Conservation (phyloP, 1,140 invertebrate species). For the Macrotrachela quadricornifera region DNA sequence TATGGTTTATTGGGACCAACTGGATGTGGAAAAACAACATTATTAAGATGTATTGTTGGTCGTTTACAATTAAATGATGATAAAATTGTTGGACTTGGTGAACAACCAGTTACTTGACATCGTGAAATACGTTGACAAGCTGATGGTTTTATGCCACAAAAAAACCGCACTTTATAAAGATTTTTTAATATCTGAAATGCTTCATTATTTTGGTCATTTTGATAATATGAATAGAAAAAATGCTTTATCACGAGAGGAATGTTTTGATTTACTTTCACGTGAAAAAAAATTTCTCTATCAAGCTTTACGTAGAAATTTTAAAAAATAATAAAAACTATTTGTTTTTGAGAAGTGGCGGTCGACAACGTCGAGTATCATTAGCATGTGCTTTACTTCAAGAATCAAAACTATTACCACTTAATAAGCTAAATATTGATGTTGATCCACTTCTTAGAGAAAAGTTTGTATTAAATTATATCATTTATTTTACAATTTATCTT, state of each 20-base stretch:
- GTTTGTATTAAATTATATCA: no score
- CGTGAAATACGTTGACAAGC: slow-evolving; percentile 24
- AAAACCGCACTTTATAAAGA: slow-evolving; percentile 79
- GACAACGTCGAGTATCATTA: slow-evolving; percentile 71
- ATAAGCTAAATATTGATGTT: slow-evolving; percentile 80
- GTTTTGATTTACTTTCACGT: slow-evolving; percentile 61
- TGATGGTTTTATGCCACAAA: slow-evolving; percentile 36
- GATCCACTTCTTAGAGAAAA: slow-evolving; percentile 66
- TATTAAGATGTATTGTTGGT: slow-evolving; percentile 27
- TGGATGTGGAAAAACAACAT: slow-evolving; percentile 29
- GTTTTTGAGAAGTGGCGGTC: slow-evolving; percentile 78
- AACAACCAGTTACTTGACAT: slow-evolving; percentile 17
- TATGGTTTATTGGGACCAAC: slow-evolving; percentile 25
- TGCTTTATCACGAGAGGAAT: slow-evolving; percentile 63
- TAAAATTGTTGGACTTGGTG: slow-evolving; percentile 20
- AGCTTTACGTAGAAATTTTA: no score
- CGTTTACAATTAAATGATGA: slow-evolving; percentile 19
- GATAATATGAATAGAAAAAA: slow-evolving; percentile 57
- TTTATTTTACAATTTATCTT: no score
- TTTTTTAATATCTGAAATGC: slow-evolving; percentile 76
- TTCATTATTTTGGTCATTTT: slow-evolving; percentile 84
- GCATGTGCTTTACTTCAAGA: slow-evolving; percentile 74
- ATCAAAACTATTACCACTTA: slow-evolving; percentile 69
- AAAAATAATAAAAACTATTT: no score
- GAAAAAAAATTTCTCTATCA: no score